Percentiles rank a stretch among this genome's conserved stretches.
phyloP scores from a whole-genome alignment of 2,113 vertebrate species.

The Brachionichthys hirsutus region DNA sequence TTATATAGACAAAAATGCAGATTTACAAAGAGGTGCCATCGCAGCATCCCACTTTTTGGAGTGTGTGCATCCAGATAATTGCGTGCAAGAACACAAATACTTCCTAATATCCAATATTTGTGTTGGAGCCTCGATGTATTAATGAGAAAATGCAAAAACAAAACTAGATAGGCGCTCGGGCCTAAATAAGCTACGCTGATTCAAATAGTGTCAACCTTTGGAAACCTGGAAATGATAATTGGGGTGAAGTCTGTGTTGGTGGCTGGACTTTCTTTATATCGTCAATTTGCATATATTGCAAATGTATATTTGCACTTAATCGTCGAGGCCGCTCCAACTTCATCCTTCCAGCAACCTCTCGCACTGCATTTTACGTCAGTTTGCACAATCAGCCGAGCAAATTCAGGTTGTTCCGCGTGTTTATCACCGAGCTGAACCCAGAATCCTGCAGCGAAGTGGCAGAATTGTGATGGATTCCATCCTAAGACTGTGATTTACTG shows the following conservation, averaged over 20 bases:
- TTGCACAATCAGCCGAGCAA: background rate
- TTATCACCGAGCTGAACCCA: slow-evolving; percentile 46
- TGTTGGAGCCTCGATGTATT: too few relatives aligned
- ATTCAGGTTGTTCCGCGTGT: slow-evolving; percentile 35
- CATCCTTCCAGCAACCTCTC: background rate
- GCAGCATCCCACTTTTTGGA: too few relatives aligned
- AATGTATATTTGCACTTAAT: background rate
- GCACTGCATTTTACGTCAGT: slow-evolving; percentile 24
- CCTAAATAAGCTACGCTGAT: too few relatives aligned
- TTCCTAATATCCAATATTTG: too few relatives aligned
- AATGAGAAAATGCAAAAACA: too few relatives aligned
- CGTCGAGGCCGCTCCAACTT: background rate
- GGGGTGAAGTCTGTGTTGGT: background rate
- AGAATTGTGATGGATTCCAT: background rate
- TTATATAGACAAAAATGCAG: too few relatives aligned
- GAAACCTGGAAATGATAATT: slow-evolving; percentile 33
- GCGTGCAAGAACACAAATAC: too few relatives aligned
- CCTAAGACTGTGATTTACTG: slow-evolving; percentile 20
- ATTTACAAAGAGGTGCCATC: too few relatives aligned
- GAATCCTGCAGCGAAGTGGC: slow-evolving; percentile 2
- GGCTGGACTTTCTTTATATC: background rate
- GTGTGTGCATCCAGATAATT: too few relatives aligned
- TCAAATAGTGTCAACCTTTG: slow-evolving; percentile 21
- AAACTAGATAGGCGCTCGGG: too few relatives aligned
- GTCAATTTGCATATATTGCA: background rate